A percentile compares a stretch with the other conserved stretches of the same genome.
These are phyloP conservation scores for Stenotaenia linearis DNA, from an alignment of 2,888 invertebrate species.

Conservation along the genomic window DNA sequence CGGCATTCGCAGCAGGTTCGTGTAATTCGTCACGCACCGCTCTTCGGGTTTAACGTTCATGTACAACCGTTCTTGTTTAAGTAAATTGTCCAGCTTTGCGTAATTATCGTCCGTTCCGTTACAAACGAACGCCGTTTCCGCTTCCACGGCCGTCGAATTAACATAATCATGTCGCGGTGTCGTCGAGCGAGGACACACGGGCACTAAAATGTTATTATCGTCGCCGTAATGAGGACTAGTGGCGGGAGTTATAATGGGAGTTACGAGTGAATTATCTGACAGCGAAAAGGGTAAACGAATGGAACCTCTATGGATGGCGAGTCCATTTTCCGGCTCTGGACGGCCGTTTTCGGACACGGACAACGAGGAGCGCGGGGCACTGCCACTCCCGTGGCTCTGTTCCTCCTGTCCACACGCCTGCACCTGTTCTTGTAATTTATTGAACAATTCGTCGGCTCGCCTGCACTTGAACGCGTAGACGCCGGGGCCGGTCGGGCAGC, in stretches of 20 bases:
- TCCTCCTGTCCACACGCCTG: slow-evolving; percentile 51
- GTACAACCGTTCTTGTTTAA: slow-evolving; percentile 44
- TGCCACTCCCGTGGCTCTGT: slow-evolving; percentile 22
- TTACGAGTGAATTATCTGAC: slow-evolving; percentile 27
- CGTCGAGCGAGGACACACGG: slow-evolving; percentile 26
- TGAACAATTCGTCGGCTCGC: slow-evolving; percentile 78
- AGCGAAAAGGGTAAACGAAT: slow-evolving; percentile 33
- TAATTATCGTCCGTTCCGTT: slow-evolving; percentile 40
- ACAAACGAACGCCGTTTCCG: neutral
- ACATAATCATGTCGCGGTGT: slow-evolving; percentile 34
- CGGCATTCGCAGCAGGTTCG: slow-evolving; percentile 38
- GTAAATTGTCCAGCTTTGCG: slow-evolving; percentile 41
- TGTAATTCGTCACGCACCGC: slow-evolving; percentile 3
- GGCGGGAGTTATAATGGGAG: neutral
- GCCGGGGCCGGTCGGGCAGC: slow-evolving; percentile 84
- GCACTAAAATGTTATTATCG: no score
- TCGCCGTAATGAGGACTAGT: slow-evolving; percentile 24
- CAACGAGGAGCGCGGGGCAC: neutral
- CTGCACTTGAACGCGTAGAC: slow-evolving; percentile 89
- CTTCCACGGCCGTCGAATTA: slow-evolving; percentile 32
- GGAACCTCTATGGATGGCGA: neutral
- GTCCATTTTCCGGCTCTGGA: slow-evolving; percentile 31
- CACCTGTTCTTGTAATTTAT: slow-evolving; percentile 77
- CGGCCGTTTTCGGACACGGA: slow-evolving; percentile 34
- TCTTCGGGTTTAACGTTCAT: slow-evolving; percentile 51